Percentiles rank a stretch among this genome's conserved stretches.
Evolutionary conservation across 2,797 vertebrate species (phyloP).

Genomic region (Propithecus perrieri): DNA sequence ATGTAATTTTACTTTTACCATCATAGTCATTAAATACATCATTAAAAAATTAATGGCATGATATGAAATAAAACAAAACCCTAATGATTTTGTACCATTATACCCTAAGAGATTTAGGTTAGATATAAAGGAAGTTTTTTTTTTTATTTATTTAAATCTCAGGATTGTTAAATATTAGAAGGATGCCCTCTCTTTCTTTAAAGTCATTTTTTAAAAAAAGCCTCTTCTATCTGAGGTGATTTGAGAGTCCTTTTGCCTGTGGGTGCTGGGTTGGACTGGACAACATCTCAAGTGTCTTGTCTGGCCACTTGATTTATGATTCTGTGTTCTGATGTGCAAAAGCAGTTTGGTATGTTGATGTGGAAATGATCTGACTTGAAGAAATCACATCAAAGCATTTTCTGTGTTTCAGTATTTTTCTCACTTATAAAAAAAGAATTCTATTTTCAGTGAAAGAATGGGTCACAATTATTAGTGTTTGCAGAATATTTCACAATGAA

Average conservation of each 20-base stretch:
- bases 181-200: neutral
- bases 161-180: neutral
- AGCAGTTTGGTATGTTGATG: neutral
- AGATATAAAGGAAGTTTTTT: neutral
- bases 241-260: neutral
- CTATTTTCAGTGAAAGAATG: neutral
- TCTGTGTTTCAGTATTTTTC: constrained; percentile 50
- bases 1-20: neutral
- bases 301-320: neutral
- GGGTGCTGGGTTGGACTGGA: neutral
- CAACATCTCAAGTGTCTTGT: neutral
- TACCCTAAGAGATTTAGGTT: neutral
- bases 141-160: neutral
- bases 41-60: neutral
- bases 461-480: constrained; percentile 31
- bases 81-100: neutral
- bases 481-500: constrained; percentile 47
- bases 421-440: constrained; percentile 16
- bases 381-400: constrained; percentile 16
- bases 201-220: neutral
- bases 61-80: neutral
- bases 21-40: neutral
- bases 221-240: neutral
- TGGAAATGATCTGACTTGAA: constrained; percentile 38
- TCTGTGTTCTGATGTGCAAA: neutral